A percentile compares a stretch with the other conserved stretches of the same genome.
Evolutionary conservation across 2,888 invertebrate species (phyloP).

Genomic region (Allygus modestus): DNA sequence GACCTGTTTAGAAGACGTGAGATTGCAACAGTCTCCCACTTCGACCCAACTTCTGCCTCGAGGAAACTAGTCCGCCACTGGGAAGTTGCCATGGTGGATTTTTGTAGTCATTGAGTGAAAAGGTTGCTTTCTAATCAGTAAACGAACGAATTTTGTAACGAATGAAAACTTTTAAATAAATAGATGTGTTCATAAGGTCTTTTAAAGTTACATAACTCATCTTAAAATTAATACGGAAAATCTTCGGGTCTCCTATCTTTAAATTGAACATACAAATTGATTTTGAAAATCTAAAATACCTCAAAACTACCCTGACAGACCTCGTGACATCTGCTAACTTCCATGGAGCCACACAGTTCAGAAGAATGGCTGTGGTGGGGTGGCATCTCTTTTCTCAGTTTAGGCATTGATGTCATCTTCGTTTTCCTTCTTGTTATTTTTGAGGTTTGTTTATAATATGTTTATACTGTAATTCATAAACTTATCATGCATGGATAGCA

Average conservation of each 20-base stretch:
- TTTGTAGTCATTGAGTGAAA: slow-evolving; percentile 65
- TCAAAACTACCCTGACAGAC: neutral
- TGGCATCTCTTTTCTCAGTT: slow-evolving; percentile 10
- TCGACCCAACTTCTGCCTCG: slow-evolving; percentile 65
- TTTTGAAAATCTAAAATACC: neutral
- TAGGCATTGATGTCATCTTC: slow-evolving; percentile 60
- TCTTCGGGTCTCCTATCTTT: neutral
- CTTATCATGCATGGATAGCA: neutral
- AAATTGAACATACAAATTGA: neutral
- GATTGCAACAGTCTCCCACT: slow-evolving; percentile 28
- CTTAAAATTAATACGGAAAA: neutral
- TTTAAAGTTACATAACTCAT: neutral
- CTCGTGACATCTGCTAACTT: neutral
- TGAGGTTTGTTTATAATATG: slow-evolving; percentile 48
- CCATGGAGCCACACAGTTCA: neutral
- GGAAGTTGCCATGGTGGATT: slow-evolving; percentile 68
- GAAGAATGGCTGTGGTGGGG: slow-evolving; percentile 33
- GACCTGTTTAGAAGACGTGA: slow-evolving; percentile 17
- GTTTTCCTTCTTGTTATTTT: slow-evolving; percentile 57
- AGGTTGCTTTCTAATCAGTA: neutral
- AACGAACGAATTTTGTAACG: neutral
- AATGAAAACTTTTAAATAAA: neutral
- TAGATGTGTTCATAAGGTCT: neutral
- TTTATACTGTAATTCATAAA: no score
- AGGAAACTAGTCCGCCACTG: slow-evolving; percentile 65